Evolutionary conservation across 2,888 invertebrate genomes (phyloP).

Genomic region (Arrhopalites spinosus): DNA sequence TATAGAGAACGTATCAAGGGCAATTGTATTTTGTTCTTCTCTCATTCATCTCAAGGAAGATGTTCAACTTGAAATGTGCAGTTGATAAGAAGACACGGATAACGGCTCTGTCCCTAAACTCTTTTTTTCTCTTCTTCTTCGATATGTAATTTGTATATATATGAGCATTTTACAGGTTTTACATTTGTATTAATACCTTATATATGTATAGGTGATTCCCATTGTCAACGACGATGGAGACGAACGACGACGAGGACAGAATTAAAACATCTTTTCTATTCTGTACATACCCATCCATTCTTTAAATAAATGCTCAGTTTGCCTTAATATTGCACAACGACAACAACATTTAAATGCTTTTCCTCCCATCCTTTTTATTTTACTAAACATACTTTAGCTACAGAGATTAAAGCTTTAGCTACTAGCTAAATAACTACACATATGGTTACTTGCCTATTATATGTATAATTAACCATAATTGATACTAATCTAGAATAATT

Average conservation of each 20-base stretch:
- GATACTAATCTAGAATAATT: background rate
- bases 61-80: conserved; percentile 14
- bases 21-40: background rate
- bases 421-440: too few species aligned
- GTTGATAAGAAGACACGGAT: conserved; percentile 28
- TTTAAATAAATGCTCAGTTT: too few species aligned
- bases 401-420: too few species aligned
- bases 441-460: too few species aligned
- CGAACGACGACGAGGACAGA: background rate
- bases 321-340: too few species aligned
- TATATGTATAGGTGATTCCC: background rate
- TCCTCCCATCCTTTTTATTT: too few species aligned
- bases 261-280: too few species aligned
- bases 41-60: background rate
- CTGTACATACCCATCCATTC: too few species aligned
- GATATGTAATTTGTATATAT: background rate
- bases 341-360: too few species aligned
- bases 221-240: background rate
- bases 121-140: background rate
- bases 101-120: conserved; percentile 22
- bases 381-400: too few species aligned
- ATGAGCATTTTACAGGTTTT: background rate
- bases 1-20: background rate
- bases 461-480: background rate
- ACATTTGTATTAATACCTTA: background rate